These are phyloP conservation scores for Patagioenas fasciata DNA, from an alignment of 2,113 vertebrate genomes.

Conservation along the genomic window DNA sequence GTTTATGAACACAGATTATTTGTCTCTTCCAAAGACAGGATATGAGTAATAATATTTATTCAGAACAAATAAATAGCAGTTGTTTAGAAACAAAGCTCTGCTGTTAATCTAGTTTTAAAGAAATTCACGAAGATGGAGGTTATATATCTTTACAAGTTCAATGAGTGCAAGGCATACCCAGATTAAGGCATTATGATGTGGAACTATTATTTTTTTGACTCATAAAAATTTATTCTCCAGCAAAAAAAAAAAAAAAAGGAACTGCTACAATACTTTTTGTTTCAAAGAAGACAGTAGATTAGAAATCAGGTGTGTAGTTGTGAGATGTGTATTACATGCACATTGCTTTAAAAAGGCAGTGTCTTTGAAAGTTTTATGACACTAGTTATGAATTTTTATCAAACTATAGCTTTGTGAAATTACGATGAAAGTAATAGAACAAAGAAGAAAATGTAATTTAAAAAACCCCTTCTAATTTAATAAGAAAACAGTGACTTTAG, in stretches of 20 bases:
- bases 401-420: background rate
- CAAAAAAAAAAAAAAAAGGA: background rate
- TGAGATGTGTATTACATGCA: background rate
- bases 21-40: background rate
- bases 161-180: background rate
- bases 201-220: background rate
- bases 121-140: background rate
- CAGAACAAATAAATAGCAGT: background rate
- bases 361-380: background rate
- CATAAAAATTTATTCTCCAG: background rate
- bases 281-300: background rate
- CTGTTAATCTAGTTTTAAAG: background rate
- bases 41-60: conserved; percentile 3
- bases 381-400: background rate
- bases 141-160: background rate
- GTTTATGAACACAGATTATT: background rate
- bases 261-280: background rate
- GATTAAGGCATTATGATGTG: background rate
- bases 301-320: background rate
- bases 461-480: background rate
- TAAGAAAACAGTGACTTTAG: background rate
- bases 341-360: background rate
- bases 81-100: conserved; percentile 19
- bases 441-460: background rate
- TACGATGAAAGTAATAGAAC: background rate